phyloP scores from a whole-genome alignment of 1,140 invertebrate genomes.

The Uloborus diversus region DNA sequence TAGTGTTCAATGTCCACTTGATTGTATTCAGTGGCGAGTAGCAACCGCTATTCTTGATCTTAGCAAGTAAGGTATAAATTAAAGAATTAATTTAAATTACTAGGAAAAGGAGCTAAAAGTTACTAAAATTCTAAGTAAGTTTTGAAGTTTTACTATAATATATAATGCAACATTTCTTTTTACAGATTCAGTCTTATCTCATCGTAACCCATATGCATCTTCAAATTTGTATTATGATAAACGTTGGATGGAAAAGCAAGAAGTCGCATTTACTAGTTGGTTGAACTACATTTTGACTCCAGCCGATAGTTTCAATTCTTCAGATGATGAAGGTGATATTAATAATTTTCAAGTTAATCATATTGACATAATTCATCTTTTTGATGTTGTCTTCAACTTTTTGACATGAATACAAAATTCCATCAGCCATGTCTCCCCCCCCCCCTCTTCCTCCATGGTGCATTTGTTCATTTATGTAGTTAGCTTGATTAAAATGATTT shows the following conservation, averaged over 20 bases:
- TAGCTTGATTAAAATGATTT: background rate
- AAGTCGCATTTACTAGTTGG: constrained; percentile 85
- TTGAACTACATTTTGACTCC: constrained; percentile 86
- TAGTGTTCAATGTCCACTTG: no score
- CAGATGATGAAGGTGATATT: constrained; percentile 10
- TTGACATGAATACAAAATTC: background rate
- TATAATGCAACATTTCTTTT: background rate
- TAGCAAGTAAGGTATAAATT: background rate
- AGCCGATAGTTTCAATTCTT: constrained; percentile 68
- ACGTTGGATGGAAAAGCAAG: constrained; percentile 80
- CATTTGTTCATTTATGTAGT: background rate
- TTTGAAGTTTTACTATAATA: background rate
- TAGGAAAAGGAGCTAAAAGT: background rate
- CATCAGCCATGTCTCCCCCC: background rate
- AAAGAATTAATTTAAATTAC: background rate
- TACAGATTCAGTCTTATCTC: constrained; percentile 33
- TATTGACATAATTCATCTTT: background rate
- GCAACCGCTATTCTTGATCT: background rate
- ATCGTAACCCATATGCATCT: constrained; percentile 66
- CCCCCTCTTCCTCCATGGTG: background rate
- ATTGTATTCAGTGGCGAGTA: background rate
- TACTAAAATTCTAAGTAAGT: background rate
- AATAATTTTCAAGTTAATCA: background rate
- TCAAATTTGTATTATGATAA: constrained; percentile 77
- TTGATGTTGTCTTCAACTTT: background rate